Evolutionary conservation across 2,113 vertebrate species (phyloP), one percentile per base, ranked within the genome.

Genomic region (Oreochromis tanganicae): DNA sequence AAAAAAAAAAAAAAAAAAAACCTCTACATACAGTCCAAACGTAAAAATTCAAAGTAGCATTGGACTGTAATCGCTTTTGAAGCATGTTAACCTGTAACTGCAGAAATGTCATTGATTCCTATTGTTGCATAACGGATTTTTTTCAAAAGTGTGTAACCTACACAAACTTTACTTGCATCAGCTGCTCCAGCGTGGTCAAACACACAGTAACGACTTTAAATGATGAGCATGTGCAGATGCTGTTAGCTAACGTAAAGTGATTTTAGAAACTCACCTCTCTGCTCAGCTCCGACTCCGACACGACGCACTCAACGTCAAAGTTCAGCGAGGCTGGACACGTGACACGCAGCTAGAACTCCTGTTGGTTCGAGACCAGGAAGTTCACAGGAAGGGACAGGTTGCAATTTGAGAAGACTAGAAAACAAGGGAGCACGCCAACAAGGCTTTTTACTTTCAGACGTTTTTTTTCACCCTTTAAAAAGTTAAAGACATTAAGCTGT

Each of bases 281-380:
- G 19, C 12, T 54, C 32, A 29, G 38, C 4, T 38, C 34, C 21
- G 2, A 46, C 48, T 29, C 17, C 4, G 0, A 78, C 43, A 12
- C 27, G 14, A 48, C 24, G 14, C 9, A 46, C 13, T 73, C 21
- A 32, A 32, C 24, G 14, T 10, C 29, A 32, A 43, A 36, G 38
- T 10, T 2, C 41, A 38, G 5, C 2, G 13, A 12, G 7, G 41
- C 1, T 1, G 3, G 5, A 14, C 90, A 92, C 27, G 90, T 92
- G 91, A 91, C 80, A 4, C 2, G 3, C 4, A 38, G 2, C 11
- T 4, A 6, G 19, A 1, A 24, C 7, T 10, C 24, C 59, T 38
- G 93, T 94, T 95, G 90, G 93, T 17, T 84, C 2, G 1, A 7
- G 4, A 91, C 38, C 86, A 32, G 93, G 86, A 94, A 88, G 87